Percentiles rank a stretch among this genome's conserved stretches.
Evolutionary conservation across 2,113 vertebrate genomes (phyloP).

Genomic region (Ranitomeya variabilis): DNA sequence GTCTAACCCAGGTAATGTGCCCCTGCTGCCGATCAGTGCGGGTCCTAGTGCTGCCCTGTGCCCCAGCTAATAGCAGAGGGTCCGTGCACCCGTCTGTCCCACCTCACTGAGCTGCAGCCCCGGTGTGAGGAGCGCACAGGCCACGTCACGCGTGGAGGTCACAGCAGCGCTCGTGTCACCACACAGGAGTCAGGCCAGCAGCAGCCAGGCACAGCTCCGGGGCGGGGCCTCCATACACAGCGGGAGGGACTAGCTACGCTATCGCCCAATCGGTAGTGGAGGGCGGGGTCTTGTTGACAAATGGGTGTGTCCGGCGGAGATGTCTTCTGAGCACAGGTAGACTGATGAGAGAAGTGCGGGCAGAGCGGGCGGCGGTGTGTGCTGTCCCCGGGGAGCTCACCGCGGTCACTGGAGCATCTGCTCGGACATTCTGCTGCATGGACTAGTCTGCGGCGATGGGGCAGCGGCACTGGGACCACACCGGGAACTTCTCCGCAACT

Average conservation of each 20-base stretch:
- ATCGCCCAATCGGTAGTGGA: neutral
- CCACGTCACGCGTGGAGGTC: no score
- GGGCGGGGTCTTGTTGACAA: slow-evolving; percentile 11
- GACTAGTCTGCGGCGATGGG: neutral
- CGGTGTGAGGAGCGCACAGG: no score
- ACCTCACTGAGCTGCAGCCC: no score
- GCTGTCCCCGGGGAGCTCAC: neutral
- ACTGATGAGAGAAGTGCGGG: slow-evolving; percentile 3
- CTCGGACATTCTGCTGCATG: neutral
- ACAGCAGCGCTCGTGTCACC: no score
- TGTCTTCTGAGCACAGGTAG: slow-evolving; percentile 48
- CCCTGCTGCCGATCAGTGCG: no score
- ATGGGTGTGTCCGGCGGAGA: slow-evolving; percentile 11
- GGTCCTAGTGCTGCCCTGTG: no score
- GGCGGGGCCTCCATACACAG: neutral
- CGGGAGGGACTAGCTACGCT: neutral
- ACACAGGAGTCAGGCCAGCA: no score
- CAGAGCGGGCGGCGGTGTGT: neutral
- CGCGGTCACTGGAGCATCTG: neutral
- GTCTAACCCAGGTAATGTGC: no score
- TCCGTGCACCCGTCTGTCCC: no score
- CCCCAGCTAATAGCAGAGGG: no score
- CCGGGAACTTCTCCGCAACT: neutral
- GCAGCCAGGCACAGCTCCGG: no score
- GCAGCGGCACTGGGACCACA: neutral